These are phyloP conservation scores for Micoletzkya japonica DNA, from an alignment of 2,888 invertebrate species.

Conservation along the genomic window DNA sequence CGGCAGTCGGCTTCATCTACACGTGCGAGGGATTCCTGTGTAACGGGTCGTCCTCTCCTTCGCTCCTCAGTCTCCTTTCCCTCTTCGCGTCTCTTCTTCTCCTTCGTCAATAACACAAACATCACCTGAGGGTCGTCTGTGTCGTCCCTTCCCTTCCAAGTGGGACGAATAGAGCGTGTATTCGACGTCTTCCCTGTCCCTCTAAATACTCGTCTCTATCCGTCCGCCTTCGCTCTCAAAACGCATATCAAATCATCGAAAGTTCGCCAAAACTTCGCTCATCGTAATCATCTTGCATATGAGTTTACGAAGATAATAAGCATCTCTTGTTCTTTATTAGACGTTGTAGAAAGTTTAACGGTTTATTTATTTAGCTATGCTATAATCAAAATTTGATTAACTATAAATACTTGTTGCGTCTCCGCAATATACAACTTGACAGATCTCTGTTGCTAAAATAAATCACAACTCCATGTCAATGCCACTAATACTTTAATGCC, in stretches of 20 bases:
- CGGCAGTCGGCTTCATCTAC: constrained; percentile 52
- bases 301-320: no score
- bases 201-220: not conserved
- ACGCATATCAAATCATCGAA: not conserved
- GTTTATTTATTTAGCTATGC: no score
- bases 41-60: constrained; percentile 30
- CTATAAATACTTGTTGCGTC: no score
- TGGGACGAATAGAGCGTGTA: not conserved
- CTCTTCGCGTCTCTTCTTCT: not conserved
- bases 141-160: not conserved
- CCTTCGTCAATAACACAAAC: not conserved
- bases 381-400: no score
- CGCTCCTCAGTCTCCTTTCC: not conserved
- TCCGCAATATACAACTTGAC: no score
- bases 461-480: no score
- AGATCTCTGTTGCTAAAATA: no score
- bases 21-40: constrained; percentile 56
- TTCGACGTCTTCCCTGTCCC: not conserved
- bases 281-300: no score
- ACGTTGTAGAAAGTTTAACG: no score
- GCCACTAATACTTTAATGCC: no score
- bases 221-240: not conserved
- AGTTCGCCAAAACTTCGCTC: no score
- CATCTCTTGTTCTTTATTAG: no score
- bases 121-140: not conserved